Conservation (phyloP, 1,140 invertebrate species). For the Lethocerus indicus region DNA sequence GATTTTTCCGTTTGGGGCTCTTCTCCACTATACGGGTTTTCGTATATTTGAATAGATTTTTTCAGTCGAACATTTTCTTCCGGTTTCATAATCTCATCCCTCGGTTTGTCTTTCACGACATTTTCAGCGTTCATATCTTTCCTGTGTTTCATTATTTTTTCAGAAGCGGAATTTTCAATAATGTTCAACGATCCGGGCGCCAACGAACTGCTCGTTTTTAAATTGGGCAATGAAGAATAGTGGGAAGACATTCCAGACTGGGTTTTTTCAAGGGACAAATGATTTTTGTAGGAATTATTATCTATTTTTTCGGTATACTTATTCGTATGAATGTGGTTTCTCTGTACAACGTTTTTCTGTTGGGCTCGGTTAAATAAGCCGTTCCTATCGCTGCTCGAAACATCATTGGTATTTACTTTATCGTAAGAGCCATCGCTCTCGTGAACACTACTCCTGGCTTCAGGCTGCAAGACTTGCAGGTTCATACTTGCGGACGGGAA, state of each 20-base stretch:
- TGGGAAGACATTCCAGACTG: background rate
- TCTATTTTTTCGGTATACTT: slow-evolving; percentile 2
- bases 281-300: background rate
- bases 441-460: background rate
- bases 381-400: slow-evolving; percentile 1
- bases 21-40: background rate
- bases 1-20: background rate
- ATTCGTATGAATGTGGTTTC: background rate
- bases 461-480: background rate
- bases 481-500: slow-evolving; percentile 13
- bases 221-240: background rate
- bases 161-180: background rate
- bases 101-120: background rate
- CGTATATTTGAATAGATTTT: slow-evolving; percentile 8
- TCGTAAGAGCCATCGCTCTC: background rate
- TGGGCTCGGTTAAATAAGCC: background rate
- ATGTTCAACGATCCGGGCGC: background rate
- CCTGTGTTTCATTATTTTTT: background rate
- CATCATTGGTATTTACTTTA: slow-evolving; percentile 4
- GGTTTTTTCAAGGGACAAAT: background rate
- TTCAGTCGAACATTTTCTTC: slow-evolving; percentile 8
- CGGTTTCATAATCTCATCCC: slow-evolving; percentile 1
- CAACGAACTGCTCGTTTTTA: background rate
- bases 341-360: background rate
- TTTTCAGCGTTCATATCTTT: background rate